Base-by-base conservation (phyloP, 2,888 invertebrate genomes). In the Trimorus sp. region DNA sequence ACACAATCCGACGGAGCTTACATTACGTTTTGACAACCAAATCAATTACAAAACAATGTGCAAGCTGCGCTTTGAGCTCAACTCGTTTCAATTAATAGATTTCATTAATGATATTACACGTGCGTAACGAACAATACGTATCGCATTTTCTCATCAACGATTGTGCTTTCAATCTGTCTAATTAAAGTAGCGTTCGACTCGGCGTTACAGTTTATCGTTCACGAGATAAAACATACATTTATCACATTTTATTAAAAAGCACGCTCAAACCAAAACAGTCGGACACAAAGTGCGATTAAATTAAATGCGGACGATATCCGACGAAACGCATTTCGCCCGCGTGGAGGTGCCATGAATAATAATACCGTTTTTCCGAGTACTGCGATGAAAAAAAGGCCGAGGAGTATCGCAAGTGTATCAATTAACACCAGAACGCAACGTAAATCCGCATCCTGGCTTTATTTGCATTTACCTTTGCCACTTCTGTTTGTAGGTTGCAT, bases 41-140 rank as follows among this genome's bases (percentile, higher is more conserved):
- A 66, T 68, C 42, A 68, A 48, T 58, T 58, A 58, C 56, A 68
- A 58, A 56, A 68, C 54, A 45, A 48, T 56, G 45, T 36, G 15
- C 68, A 48, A 66, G 56, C 14, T 38, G n/a, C 11, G 48, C 42
- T 36, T 68, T 40, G 68, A 45, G 16, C 56, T 53, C 40, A 0
- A 8, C 36, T 26, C 54, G 48, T 56, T 68, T 56, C 36, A 68
- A 68, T 56, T 70, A 60, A 70, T 60, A 70, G 60, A 56, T 60
- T 70, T 59, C 70, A 60, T 70, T 70, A 70, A 60, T 53, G 60
- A 60, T 53, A 60, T 60, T 60, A 70, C 40, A 69, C 4, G 8
- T n/a, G 45, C n/a, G n/a, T 51, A 40, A 9, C 37, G 14, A 51
- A 51, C 38, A 59, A 60, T 54, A 15, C 11, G 15, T 2, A 45